phyloP scores from a whole-genome alignment of 1,140 invertebrate species.

The Drosophila nebulosa region DNA sequence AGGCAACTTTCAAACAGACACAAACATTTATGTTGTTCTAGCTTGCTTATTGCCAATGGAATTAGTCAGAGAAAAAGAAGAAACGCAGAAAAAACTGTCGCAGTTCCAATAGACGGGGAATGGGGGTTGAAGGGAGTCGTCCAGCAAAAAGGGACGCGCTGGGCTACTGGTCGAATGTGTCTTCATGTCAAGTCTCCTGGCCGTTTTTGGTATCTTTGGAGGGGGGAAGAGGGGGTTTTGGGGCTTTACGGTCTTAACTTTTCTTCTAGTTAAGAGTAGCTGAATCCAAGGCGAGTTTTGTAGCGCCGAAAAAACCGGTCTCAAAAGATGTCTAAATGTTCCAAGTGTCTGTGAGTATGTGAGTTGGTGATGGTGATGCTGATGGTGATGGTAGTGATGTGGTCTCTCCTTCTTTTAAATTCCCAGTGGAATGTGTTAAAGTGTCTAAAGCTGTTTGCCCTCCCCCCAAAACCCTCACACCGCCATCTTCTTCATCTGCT shows the following conservation, averaged over 20 bases:
- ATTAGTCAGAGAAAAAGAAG: too few species aligned
- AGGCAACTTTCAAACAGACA: too few species aligned
- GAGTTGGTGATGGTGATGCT: conserved; percentile 2
- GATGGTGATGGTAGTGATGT: conserved; percentile 1
- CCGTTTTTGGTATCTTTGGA: background rate
- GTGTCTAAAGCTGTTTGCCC: conserved; percentile 64
- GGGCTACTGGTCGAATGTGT: background rate
- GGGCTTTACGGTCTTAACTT: background rate
- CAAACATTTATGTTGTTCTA: too few species aligned
- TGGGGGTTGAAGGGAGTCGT: background rate
- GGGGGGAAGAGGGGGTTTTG: background rate
- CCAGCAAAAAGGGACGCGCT: background rate
- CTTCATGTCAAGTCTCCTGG: background rate
- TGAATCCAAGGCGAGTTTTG: conserved; percentile 34
- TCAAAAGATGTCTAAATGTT: conserved; percentile 63
- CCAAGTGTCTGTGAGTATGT: conserved; percentile 23
- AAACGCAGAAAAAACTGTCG: too few species aligned
- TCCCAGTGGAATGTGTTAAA: conserved; percentile 67
- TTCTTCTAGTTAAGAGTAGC: conserved; percentile 46
- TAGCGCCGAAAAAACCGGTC: conserved; percentile 58
- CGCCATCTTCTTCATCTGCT: background rate
- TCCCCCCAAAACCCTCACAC: background rate
- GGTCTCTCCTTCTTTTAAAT: conserved; percentile 11
- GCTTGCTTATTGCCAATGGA: too few species aligned
- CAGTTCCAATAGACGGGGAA: too few species aligned